These are phyloP conservation scores for Seriola quinqueradiata DNA, from an alignment of 2,113 vertebrate species.

Conservation along the genomic window DNA sequence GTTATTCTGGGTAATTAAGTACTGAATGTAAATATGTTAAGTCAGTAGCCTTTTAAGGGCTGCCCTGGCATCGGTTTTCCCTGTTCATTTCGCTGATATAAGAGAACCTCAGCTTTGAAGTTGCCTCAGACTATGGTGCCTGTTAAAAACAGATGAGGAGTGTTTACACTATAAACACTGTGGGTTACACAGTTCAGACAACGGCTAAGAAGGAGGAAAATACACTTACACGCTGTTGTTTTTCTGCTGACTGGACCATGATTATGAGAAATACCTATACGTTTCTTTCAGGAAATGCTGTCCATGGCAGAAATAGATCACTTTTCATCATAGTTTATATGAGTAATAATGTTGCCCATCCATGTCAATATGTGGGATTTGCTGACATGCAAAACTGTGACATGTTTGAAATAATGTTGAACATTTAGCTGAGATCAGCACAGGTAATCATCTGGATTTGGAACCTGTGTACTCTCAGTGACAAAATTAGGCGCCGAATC, in stretches of 20 bases:
- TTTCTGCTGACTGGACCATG: constrained; percentile 40
- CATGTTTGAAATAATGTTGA: no score
- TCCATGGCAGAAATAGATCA: not conserved
- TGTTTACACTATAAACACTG: constrained; percentile 52
- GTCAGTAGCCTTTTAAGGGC: constrained; percentile 53
- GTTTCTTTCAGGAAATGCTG: not conserved
- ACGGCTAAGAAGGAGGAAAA: not conserved
- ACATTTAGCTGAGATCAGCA: not conserved
- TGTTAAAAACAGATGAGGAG: constrained; percentile 40
- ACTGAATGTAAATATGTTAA: constrained; percentile 59
- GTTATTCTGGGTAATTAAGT: constrained; percentile 76
- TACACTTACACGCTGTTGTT: not conserved
- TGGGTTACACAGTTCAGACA: constrained; percentile 38
- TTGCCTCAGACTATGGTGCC: not conserved
- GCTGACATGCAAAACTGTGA: not conserved
- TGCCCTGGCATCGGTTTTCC: not conserved
- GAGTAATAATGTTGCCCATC: not conserved
- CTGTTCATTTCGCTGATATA: not conserved
- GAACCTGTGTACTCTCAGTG: not conserved
- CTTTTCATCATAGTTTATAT: not conserved
- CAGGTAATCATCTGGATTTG: constrained; percentile 14
- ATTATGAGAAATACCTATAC: not conserved
- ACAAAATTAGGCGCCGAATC: not conserved
- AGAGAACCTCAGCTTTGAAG: constrained; percentile 5
- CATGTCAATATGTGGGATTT: not conserved